phyloP scores from a whole-genome alignment of 2,797 vertebrate species.

The Rhyacichthys aspro region DNA sequence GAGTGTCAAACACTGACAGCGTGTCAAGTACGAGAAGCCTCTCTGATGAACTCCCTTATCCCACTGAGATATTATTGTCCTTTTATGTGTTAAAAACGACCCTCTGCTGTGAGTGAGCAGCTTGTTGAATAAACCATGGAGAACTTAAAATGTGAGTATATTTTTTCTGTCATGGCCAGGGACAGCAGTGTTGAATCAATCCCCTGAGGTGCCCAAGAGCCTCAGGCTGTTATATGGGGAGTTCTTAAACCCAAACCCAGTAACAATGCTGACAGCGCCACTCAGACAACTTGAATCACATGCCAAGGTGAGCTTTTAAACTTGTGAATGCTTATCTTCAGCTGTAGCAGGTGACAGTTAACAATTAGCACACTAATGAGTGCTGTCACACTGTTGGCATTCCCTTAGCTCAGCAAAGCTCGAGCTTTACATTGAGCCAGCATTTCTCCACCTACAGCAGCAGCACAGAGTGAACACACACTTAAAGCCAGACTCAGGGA shows the following conservation, averaged over 20 bases:
- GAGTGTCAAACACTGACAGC: conserved; percentile 53
- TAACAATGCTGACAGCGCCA: conserved; percentile 52
- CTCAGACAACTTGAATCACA: conserved; percentile 30
- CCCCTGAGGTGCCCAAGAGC: conserved; percentile 36
- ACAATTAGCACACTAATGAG: conserved; percentile 40
- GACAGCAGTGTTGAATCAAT: conserved; percentile 46
- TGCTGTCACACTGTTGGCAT: conserved; percentile 10
- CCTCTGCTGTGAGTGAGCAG: conserved; percentile 33
- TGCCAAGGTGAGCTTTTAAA: conserved; percentile 23
- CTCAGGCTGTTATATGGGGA: conserved; percentile 43
- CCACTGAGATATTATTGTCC: conserved; percentile 48
- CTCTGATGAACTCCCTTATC: conserved; percentile 49
- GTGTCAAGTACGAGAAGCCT: conserved; percentile 46
- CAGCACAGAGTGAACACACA: conserved; percentile 13
- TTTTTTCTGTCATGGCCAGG: conserved; percentile 38
- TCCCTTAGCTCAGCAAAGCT: conserved; percentile 39
- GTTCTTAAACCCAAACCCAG: conserved; percentile 40
- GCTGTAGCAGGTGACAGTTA: neutral
- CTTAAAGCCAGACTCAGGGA: conserved; percentile 26
- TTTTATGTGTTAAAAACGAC: conserved; percentile 49
- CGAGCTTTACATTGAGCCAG: conserved; percentile 14
- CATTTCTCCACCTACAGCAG: neutral
- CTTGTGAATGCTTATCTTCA: conserved; percentile 5
- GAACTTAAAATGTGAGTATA: conserved; percentile 37
- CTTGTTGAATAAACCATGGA: conserved; percentile 56